Evolutionary conservation across 2,888 invertebrate genomes (phyloP).

Genomic region (Arctia plantaginis): DNA sequence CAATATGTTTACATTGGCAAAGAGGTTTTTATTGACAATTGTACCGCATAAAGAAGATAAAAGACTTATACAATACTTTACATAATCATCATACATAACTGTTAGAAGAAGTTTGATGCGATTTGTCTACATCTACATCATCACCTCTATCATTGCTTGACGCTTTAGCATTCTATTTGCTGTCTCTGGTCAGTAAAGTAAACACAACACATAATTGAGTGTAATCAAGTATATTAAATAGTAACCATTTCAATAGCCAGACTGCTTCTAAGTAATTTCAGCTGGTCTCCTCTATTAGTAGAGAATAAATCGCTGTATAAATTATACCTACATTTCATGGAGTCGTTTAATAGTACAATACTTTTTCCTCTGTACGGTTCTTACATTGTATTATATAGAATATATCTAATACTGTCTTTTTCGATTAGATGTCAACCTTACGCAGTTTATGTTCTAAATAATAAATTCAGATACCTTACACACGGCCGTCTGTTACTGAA

Average conservation of each 20-base stretch:
- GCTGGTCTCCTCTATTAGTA: no score
- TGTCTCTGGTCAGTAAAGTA: no score
- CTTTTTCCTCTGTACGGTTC: background rate
- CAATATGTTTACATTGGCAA: background rate
- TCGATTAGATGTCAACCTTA: background rate
- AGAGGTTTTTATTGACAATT: background rate
- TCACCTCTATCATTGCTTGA: background rate
- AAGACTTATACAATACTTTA: background rate
- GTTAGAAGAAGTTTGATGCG: background rate
- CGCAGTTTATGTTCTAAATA: background rate
- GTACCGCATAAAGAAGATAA: background rate
- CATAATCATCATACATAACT: background rate
- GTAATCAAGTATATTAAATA: no score
- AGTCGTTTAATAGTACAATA: background rate
- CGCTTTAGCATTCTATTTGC: no score
- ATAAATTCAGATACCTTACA: no score
- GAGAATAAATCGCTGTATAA: no score
- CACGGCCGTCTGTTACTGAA: no score
- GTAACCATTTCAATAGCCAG: no score
- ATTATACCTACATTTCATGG: background rate
- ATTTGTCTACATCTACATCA: background rate
- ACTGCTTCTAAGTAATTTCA: no score
- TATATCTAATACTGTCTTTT: background rate
- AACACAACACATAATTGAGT: no score
- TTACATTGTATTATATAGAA: background rate